Percentiles rank a stretch among this genome's conserved stretches.
Evolutionary conservation across 2,888 invertebrate genomes (phyloP).

Genomic region (Listrodromus nycthemerus): DNA sequence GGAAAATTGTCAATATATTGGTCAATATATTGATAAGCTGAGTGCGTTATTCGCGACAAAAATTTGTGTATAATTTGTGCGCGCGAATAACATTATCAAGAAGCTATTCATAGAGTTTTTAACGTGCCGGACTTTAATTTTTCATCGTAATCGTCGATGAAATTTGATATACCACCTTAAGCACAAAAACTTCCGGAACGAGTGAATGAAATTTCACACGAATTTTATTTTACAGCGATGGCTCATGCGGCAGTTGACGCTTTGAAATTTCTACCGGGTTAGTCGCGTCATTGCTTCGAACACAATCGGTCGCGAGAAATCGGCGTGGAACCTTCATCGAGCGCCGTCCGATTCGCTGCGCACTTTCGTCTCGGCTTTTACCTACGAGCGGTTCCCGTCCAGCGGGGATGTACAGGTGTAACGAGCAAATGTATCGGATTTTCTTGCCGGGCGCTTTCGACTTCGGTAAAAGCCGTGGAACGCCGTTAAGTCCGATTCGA

Average conservation of each 20-base stretch:
- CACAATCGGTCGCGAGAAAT: constrained; percentile 11
- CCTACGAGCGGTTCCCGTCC: not conserved
- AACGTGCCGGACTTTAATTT: too few relatives aligned
- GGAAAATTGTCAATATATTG: too few relatives aligned
- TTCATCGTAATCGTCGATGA: too few relatives aligned
- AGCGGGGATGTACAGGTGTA: constrained; percentile 1
- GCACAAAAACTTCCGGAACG: too few relatives aligned
- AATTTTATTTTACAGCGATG: not conserved
- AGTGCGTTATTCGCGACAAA: too few relatives aligned
- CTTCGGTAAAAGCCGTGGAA: not conserved
- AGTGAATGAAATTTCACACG: too few relatives aligned
- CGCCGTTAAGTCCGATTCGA: not conserved
- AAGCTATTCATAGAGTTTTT: too few relatives aligned
- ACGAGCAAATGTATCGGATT: not conserved
- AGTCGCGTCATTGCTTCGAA: not conserved
- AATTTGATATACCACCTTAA: too few relatives aligned
- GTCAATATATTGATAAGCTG: too few relatives aligned
- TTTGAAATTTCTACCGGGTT: not conserved
- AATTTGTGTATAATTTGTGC: too few relatives aligned
- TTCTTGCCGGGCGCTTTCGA: not conserved
- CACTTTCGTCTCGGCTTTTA: constrained; percentile 7
- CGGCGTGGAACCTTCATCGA: not conserved
- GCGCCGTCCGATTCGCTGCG: not conserved
- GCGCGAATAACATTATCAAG: not conserved
- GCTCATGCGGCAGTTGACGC: not conserved